Evolutionary conservation across 2,797 vertebrate genomes (phyloP).

Genomic region (Perdix hodgsoniae): DNA sequence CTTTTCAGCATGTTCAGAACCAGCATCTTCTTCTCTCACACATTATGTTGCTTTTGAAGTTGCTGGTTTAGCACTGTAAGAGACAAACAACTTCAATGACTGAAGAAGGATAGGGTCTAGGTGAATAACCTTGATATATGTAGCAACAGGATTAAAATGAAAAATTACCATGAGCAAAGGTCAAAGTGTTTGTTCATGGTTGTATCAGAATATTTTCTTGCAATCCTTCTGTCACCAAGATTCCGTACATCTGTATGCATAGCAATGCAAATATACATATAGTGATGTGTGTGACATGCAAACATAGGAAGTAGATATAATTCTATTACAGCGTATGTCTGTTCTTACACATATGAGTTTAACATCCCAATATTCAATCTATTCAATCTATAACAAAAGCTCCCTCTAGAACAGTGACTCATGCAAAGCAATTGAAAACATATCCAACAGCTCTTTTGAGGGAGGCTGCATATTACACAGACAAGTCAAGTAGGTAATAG

Average conservation of each 20-base stretch:
- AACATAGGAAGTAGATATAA: background rate
- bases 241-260: background rate
- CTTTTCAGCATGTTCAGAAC: background rate
- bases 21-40: background rate
- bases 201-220: background rate
- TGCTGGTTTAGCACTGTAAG: background rate
- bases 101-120: background rate
- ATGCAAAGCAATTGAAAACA: constrained; percentile 56
- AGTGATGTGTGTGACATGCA: background rate
- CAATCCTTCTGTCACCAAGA: background rate
- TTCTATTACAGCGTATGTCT: background rate
- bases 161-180: background rate
- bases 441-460: constrained; percentile 59
- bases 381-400: constrained; percentile 51
- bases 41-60: background rate
- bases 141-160: background rate
- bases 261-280: background rate
- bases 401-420: constrained; percentile 68
- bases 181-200: background rate
- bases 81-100: background rate
- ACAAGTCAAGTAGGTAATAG: constrained; percentile 56
- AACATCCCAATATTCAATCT: background rate
- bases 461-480: constrained; percentile 34
- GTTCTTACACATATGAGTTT: constrained; percentile 29
- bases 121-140: background rate